Evolutionary conservation across 2,797 vertebrate species (phyloP), one percentile per base, ranked within the genome.

Genomic region (Haliaeetus vocifer): DNA sequence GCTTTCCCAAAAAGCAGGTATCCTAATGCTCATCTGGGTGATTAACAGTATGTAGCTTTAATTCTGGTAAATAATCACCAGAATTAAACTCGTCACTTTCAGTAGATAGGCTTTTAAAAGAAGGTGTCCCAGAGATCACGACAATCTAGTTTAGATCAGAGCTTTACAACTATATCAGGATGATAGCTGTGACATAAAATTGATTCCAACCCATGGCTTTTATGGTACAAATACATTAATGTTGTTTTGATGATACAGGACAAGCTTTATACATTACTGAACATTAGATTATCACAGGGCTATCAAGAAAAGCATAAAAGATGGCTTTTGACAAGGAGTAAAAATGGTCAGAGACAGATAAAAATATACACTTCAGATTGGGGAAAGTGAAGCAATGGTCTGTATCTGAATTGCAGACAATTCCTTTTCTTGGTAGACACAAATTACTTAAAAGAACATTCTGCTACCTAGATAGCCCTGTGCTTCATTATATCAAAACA

Each of bases 251-350:
- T 96, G 90, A 96, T 95, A 94, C 38, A 92, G 75, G 84, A 91
- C 88, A 89, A 95, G 93, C 88, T 92, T 93, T 96, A 80, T 65
- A 96, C 91, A 95, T 91, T 93, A 92, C 86, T 91, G 92, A 95
- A 89, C 49, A 85, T 82, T 87, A 95, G 75, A 95, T 93, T 96
- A 97, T 92, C 96, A 82, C 26, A 70, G 55, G 86, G 67, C 92
- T 94, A 94, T 93, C 93, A 89, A 88, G 92, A 66, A 95, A 92
- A 94, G 80, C 92, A 95, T 95, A 87, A 75, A 96, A 86, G 56
- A 93, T 76, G 33, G 13, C 33, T 92, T 92, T 93, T 95, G 90
- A 95, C 92, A 91, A 61, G 86, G 65, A 88, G 91, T 77, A 94
- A 89, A 97, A 95, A 94, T 77, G 88, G 81, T 75, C 80, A 49